phyloP scores from a whole-genome alignment of 2,113 vertebrate genomes.

The Bubo bubo region DNA sequence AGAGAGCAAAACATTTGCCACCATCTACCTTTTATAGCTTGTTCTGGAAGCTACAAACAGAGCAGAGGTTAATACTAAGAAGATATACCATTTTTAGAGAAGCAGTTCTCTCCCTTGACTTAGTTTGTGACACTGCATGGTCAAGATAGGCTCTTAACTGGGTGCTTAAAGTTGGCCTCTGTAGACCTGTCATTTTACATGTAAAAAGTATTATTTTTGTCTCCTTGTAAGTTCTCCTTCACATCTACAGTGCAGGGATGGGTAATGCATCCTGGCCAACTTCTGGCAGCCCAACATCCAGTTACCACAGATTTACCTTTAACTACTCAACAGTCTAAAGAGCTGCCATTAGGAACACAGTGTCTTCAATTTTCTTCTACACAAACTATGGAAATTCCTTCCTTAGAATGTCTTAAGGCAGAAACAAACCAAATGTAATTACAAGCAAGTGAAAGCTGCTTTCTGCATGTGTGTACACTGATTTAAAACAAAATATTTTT shows the following conservation, averaged over 20 bases:
- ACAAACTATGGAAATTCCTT: not conserved
- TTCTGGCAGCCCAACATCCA: not conserved
- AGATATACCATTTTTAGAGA: not conserved
- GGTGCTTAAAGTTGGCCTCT: not conserved
- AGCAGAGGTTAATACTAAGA: not conserved
- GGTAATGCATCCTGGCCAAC: not conserved
- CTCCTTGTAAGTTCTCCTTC: not conserved
- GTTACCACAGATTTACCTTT: not conserved
- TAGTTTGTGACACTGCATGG: not conserved
- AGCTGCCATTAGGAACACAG: not conserved
- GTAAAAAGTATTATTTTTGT: not conserved
- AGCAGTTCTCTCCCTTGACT: not conserved
- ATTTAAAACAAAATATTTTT: not conserved
- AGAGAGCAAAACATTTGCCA: not conserved
- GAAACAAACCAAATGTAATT: not conserved
- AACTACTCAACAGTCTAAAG: not conserved
- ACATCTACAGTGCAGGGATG: accelerated
- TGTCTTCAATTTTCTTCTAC: not conserved
- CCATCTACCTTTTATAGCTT: not conserved
- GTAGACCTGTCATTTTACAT: not conserved
- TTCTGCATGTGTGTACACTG: not conserved
- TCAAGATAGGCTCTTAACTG: not conserved
- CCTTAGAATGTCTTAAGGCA: not conserved
- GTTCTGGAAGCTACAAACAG: not conserved
- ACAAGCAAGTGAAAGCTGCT: not conserved